phyloP scores from a whole-genome alignment of 2,113 vertebrate genomes.

The Desmodus rotundus region DNA sequence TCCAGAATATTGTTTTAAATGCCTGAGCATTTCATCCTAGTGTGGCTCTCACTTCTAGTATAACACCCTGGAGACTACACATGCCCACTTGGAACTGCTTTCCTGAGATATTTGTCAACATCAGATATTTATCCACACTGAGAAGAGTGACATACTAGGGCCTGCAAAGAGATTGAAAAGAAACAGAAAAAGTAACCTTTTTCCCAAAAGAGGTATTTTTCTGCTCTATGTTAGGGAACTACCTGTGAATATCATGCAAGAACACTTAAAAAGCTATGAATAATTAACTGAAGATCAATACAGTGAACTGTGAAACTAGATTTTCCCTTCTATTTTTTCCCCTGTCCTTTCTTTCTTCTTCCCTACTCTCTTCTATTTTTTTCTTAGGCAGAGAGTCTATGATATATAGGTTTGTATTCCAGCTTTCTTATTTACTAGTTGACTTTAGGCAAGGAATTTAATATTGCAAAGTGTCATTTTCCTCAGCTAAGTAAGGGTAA shows the following conservation, averaged over 20 bases:
- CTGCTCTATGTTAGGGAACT: not conserved
- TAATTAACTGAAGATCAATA: accelerated
- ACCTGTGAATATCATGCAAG: accelerated
- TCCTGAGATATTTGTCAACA: not conserved
- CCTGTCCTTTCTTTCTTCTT: too few species aligned
- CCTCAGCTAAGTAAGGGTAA: not conserved
- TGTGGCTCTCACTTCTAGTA: not conserved
- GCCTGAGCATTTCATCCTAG: conserved; percentile 16
- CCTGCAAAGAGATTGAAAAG: not conserved
- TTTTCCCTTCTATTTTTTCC: too few species aligned
- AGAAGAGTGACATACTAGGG: not conserved
- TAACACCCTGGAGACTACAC: not conserved
- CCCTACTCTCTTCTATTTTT: not conserved
- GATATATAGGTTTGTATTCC: accelerated
- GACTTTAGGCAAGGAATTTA: not conserved
- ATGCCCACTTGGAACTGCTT: not conserved
- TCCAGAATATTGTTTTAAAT: conserved; percentile 47
- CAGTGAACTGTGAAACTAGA: too few species aligned
- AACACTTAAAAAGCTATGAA: too few species aligned
- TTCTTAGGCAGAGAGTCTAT: not conserved
- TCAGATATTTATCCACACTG: not conserved
- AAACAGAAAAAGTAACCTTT: not conserved
- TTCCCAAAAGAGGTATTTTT: not conserved
- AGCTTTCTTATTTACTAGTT: not conserved
- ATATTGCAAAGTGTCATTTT: not conserved